Evolutionary conservation across 1,140 invertebrate genomes (phyloP).

Genomic region (Zaprionus kolodkinae): DNA sequence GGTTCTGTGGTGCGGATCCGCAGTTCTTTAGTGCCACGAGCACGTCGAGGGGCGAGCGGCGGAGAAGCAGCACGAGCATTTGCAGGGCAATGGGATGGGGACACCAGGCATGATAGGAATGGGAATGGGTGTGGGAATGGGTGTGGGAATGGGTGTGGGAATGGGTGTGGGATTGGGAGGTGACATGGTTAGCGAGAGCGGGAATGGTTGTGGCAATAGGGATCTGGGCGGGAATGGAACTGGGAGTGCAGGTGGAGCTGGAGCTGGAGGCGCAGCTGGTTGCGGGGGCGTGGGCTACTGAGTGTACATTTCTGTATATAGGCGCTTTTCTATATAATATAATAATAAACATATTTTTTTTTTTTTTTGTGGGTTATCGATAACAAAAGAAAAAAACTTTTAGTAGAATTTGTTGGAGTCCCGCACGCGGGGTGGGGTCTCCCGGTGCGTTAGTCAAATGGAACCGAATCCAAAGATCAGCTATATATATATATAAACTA

Average conservation of each 20-base stretch:
- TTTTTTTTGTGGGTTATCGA: conserved; percentile 21
- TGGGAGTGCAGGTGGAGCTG: conserved; percentile 2
- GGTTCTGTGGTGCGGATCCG: conserved; percentile 83
- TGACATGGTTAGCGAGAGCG: background rate
- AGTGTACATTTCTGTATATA: conserved; percentile 61
- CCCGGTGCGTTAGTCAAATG: conserved; percentile 34
- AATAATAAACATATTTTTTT: conserved; percentile 9
- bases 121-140: conserved; percentile 22
- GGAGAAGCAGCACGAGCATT: conserved; percentile 67
- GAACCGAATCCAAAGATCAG: conserved; percentile 5
- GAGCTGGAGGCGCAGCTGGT: conserved; percentile 4
- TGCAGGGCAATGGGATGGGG: conserved; percentile 15
- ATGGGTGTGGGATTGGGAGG: background rate
- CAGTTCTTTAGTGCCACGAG: conserved; percentile 83
- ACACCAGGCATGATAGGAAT: conserved; percentile 8
- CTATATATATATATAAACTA: conserved; percentile 14
- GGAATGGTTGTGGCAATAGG: conserved; percentile 12
- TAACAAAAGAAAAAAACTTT: conserved; percentile 9
- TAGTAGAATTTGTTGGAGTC: conserved; percentile 76
- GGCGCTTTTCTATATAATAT: conserved; percentile 16
- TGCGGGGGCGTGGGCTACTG: conserved; percentile 24
- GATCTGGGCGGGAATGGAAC: conserved; percentile 4
- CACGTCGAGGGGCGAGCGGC: conserved; percentile 55
- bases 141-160: background rate
- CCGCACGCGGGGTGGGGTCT: background rate